These are phyloP conservation scores for Astur gentilis DNA, from an alignment of 2,113 vertebrate genomes.

Conservation along the genomic window DNA sequence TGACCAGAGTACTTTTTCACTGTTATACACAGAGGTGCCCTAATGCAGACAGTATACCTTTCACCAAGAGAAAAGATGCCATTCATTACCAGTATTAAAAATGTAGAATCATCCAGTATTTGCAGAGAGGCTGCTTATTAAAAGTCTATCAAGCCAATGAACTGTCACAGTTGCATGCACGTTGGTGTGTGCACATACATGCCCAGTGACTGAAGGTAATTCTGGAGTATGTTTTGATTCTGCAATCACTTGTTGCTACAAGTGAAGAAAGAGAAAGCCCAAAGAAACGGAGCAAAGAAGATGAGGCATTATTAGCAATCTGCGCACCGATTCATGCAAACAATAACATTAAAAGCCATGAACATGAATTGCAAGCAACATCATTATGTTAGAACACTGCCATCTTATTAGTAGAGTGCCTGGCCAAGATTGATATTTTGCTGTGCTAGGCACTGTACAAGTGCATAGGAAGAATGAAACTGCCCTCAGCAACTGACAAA, in stretches of 20 bases:
- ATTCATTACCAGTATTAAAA: neutral
- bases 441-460: neutral
- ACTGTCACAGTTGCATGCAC: neutral
- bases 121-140: neutral
- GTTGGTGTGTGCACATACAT: fast-evolving
- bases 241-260: neutral
- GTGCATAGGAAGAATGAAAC: neutral
- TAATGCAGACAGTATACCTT: neutral
- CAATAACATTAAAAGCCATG: neutral
- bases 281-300: neutral
- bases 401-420: neutral
- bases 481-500: neutral
- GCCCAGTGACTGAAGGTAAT: neutral
- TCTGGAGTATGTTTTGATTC: neutral
- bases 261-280: neutral
- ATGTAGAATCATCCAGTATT: neutral
- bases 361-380: neutral
- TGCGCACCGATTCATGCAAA: neutral
- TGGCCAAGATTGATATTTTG: neutral
- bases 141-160: neutral
- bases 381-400: neutral
- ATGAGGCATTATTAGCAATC: neutral
- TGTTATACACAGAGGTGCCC: neutral
- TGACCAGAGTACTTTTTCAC: neutral
- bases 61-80: neutral